Evolutionary conservation across 2,797 vertebrate genomes (phyloP).

Genomic region (Acanthornis magna): DNA sequence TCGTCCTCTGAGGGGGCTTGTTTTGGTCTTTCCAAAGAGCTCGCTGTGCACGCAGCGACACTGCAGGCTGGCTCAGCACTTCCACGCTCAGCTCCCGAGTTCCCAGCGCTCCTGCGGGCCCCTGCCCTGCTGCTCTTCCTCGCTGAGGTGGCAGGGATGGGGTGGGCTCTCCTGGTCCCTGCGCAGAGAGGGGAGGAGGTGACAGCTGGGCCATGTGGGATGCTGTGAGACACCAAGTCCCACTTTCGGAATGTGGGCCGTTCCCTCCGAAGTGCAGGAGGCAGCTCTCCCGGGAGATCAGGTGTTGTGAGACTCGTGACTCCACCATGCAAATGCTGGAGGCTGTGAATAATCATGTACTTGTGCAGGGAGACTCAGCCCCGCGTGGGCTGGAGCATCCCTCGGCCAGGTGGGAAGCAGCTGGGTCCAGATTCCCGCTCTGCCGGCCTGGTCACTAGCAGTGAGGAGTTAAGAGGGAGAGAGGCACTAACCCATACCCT

Average conservation of each 20-base stretch:
- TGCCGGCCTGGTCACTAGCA: not conserved
- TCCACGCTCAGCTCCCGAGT: not conserved
- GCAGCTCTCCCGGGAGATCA: conserved; percentile 62
- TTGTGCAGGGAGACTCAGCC: conserved; percentile 53
- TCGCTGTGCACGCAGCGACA: not conserved
- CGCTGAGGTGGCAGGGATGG: not conserved
- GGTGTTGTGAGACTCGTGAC: conserved; percentile 63
- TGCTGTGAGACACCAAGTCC: conserved; percentile 57
- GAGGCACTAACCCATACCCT: accelerated
- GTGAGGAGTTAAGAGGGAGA: not conserved
- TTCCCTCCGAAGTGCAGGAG: conserved; percentile 48
- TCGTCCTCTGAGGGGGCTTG: not conserved
- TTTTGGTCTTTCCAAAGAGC: not conserved
- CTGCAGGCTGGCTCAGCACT: conserved; percentile 37
- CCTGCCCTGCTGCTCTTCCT: not conserved
- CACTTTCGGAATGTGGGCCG: conserved; percentile 52
- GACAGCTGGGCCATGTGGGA: conserved; percentile 59
- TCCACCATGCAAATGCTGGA: conserved; percentile 49
- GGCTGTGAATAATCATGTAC: conserved; percentile 60
- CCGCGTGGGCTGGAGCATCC: conserved; percentile 35
- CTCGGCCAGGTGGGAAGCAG: not conserved
- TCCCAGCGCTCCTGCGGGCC: not conserved
- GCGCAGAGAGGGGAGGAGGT: not conserved
- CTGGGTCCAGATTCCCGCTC: not conserved
- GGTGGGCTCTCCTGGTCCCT: not conserved